A percentile compares a stretch with the other conserved stretches of the same genome.
Evolutionary conservation across 92 coral and sea anemone genomes (phyloP).

Genomic region (Epizoanthus ramosus): DNA sequence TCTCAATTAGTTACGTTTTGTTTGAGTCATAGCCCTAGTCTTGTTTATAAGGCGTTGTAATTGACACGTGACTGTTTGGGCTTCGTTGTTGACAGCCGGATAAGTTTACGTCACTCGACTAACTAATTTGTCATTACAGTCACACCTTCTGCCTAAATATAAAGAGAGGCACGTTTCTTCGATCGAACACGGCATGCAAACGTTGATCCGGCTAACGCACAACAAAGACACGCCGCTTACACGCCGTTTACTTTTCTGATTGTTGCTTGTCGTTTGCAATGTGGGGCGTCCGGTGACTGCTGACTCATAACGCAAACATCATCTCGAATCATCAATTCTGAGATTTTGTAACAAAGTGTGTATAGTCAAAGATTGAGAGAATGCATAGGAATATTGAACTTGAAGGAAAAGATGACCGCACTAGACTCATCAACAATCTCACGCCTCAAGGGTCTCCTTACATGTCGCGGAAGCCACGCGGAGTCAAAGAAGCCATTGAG

Average conservation of each 20-base stretch:
- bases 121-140: background rate
- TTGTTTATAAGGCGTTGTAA: too few relatives aligned
- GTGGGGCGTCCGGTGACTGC: too few relatives aligned
- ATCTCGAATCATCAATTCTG: too few relatives aligned
- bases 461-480: background rate
- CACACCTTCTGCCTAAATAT: background rate
- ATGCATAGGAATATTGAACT: background rate
- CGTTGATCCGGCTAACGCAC: background rate
- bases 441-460: background rate
- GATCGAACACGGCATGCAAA: background rate
- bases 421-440: background rate
- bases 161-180: background rate
- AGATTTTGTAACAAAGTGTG: background rate
- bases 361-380: background rate
- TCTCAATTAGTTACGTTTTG: too few relatives aligned
- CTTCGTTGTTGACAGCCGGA: too few relatives aligned
- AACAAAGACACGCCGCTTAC: too few relatives aligned
- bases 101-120: background rate
- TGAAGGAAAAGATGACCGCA: background rate
- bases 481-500: constrained; percentile 7
- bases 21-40: too few relatives aligned
- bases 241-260: too few relatives aligned
- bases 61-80: background rate
- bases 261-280: too few relatives aligned
- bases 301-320: too few relatives aligned